Evolutionary conservation across 2,888 invertebrate genomes (phyloP), one percentile per base, ranked within the genome.

Genomic region (Bugula neritina): DNA sequence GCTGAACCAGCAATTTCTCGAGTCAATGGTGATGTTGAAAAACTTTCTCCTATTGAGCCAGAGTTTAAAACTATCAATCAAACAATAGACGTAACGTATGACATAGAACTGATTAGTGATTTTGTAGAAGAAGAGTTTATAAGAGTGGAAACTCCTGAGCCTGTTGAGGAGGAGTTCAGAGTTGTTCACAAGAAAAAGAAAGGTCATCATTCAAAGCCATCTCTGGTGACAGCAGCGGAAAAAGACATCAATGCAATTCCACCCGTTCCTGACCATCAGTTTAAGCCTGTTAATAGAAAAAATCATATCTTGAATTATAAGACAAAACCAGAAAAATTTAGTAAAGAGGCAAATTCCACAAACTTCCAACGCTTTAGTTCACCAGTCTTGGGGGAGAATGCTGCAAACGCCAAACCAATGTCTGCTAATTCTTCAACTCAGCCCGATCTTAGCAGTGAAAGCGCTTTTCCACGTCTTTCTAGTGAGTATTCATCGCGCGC

Each of bases 141-240:
- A 23, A 55, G 55, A 25, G 25, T 55, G 21, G n/a, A 55, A n/a
- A 63, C 63, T 31, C 63, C 63, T 10, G 63, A 63, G 27, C 25
- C 25, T 5, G 31, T 34, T 63, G 31, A 63, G n/a, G 63, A 63
- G 63, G 31, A 63, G 34, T 63, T 63, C 34, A 63, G 31, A 34
- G 29, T 31, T 31, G 63, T 63, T 21, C 13, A 13, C 27, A 27
- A 63, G 5, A 63, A 63, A 31, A 63, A 63, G 34, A 63, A 63
- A 63, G 63, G 29, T 5, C 34, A 63, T n/a, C 5, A 10, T 43
- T 5, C 17, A 17, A 43, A 43, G 43, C 43, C 43, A 43, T 17
- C 43, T 10, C 10, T 43, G 5, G 17, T 43, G n/a, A n/a, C n/a
- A n/a, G n/a, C n/a, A n/a, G 43, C 17, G 43, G 43, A 43, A 43